A percentile compares a stretch with the other conserved stretches of the same genome.
Conservation (phyloP, 2,888 invertebrate genomes). For the Leucozona laternaria region DNA sequence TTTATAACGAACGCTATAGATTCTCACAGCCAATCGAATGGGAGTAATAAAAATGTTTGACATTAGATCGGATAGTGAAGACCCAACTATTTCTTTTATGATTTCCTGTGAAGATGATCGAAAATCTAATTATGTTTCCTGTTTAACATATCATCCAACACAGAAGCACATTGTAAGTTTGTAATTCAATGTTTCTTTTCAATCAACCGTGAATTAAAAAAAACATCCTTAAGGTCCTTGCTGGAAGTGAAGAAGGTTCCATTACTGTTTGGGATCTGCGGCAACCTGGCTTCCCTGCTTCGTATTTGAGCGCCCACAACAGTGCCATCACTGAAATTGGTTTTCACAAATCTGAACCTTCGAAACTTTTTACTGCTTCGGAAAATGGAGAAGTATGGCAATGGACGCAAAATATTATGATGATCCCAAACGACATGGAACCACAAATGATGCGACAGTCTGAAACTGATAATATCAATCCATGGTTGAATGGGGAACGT, state of each 20-base stretch:
- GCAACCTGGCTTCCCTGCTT: slow-evolving; percentile 92
- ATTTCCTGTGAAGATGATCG: slow-evolving; percentile 89
- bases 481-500: slow-evolving; percentile 89
- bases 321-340: slow-evolving; percentile 92
- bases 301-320: slow-evolving; percentile 91
- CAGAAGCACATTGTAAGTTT: slow-evolving; percentile 90
- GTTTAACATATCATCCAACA: slow-evolving; percentile 92
- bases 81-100: slow-evolving; percentile 87
- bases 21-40: slow-evolving; percentile 93
- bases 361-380: slow-evolving; percentile 93
- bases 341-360: slow-evolving; percentile 93
- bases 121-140: slow-evolving; percentile 86
- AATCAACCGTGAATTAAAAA: not conserved
- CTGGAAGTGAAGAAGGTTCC: slow-evolving; percentile 94
- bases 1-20: slow-evolving; percentile 82
- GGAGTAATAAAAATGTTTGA: slow-evolving; percentile 97
- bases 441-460: slow-evolving; percentile 38
- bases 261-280: slow-evolving; percentile 96
- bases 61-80: slow-evolving; percentile 88
- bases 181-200: not conserved
- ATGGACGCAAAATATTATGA: slow-evolving; percentile 89
- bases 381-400: slow-evolving; percentile 94
- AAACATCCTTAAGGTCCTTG: slow-evolving; percentile 84
- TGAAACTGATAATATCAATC: slow-evolving; percentile 82
- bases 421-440: slow-evolving; percentile 76